Conservation (phyloP, 2,797 vertebrate genomes). For the Euthynnus affinis region DNA sequence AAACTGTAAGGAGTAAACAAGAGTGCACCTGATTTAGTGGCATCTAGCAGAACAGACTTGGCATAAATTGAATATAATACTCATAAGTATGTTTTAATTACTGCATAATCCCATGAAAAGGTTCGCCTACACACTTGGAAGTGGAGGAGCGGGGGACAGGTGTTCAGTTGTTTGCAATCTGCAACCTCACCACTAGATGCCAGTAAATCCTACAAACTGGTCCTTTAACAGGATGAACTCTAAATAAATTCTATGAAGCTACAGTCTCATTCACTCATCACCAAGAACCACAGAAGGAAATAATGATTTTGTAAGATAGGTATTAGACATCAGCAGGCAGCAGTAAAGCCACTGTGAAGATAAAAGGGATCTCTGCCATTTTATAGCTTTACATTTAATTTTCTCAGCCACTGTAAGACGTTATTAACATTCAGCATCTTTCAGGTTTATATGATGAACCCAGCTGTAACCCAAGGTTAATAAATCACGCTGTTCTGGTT, state of each 20-base stretch:
- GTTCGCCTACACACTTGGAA: too few species aligned
- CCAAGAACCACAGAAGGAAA: neutral
- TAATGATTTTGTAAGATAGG: neutral
- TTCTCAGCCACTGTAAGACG: neutral
- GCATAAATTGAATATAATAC: too few species aligned
- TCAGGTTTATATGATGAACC: slow-evolving; percentile 79
- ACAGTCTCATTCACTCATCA: too few species aligned
- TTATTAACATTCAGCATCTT: neutral
- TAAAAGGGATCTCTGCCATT: neutral
- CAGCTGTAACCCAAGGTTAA: slow-evolving; percentile 59
- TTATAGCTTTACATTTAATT: neutral
- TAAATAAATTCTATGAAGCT: neutral
- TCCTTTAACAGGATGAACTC: neutral
- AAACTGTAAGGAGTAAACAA: too few species aligned
- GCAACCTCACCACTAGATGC: too few species aligned
- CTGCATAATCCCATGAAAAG: too few species aligned
- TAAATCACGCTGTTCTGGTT: slow-evolving; percentile 81
- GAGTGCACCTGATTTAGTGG: too few species aligned
- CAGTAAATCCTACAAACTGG: too few species aligned
- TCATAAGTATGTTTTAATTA: too few species aligned
- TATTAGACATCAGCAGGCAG: neutral
- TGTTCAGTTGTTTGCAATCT: too few species aligned
- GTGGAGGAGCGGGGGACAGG: too few species aligned
- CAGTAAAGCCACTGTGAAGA: neutral
- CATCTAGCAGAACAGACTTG: too few species aligned